Percentiles rank a stretch among this genome's conserved stretches.
These are phyloP conservation scores for Balearica regulorum DNA, from an alignment of 2,797 vertebrate species.

Conservation along the genomic window DNA sequence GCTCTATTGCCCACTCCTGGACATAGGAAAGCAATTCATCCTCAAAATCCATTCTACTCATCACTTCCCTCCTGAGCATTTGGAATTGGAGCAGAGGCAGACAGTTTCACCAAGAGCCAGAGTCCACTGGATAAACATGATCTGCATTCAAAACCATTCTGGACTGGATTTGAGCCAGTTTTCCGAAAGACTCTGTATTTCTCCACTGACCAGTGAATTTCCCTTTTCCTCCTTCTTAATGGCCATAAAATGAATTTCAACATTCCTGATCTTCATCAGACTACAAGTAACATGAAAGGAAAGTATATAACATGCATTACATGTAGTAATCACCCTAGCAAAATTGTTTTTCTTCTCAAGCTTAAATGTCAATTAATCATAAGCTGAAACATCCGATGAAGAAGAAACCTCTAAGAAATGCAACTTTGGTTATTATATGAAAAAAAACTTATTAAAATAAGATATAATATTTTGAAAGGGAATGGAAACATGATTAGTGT, in stretches of 20 bases:
- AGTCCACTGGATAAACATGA: neutral
- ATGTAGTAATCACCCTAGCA: neutral
- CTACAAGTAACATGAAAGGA: neutral
- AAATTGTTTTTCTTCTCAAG: neutral
- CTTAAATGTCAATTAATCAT: neutral
- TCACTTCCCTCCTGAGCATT: neutral
- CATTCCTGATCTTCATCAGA: neutral
- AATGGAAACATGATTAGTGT: neutral
- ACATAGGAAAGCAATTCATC: neutral
- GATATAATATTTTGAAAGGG: neutral
- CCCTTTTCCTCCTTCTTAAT: neutral
- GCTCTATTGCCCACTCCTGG: conserved; percentile 50
- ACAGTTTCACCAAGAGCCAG: neutral
- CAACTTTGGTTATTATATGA: neutral
- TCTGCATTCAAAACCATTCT: neutral
- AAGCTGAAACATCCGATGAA: neutral
- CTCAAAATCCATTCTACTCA: neutral
- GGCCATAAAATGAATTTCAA: neutral
- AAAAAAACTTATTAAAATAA: neutral
- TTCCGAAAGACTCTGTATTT: neutral
- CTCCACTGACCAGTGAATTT: neutral
- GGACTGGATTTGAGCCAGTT: neutral
- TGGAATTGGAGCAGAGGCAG: neutral
- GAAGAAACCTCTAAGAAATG: neutral
- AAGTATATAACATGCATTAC: neutral